Base-by-base conservation (phyloP, 2,888 invertebrate genomes). In the Octonoba sinensis region DNA sequence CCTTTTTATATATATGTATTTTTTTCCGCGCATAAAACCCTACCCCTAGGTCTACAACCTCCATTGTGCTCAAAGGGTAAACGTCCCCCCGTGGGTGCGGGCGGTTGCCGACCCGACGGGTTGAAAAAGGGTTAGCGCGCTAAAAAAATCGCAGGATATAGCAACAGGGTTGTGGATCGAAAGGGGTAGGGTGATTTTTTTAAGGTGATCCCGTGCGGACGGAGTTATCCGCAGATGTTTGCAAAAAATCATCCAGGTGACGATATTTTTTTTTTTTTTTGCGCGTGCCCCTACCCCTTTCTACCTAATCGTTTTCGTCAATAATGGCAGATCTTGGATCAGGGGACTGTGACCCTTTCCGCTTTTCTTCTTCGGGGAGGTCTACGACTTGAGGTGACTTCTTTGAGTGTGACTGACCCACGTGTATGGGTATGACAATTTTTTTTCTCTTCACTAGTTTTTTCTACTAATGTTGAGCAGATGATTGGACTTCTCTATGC, bases 31-130 rank as follows among this genome's bases (percentile, higher is more conserved):
- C 60, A 59, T 59, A 66, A 44, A 72, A 67, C 73, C 79, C 79
- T 73, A 73, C 70, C 79, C 62, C 72, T 73, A 67, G 66, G 78
- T 79, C 78, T 70, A 72, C 78, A 79, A 72, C 78, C 71, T 46
- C 78, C 72, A 81, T 81, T 81, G 79, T 81, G 69, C 79, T 81
- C 79, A 81, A 81, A 81, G 79, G 79, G 79, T 81, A 81, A 81
- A 81, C 73, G 79, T 81, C 67, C 79, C 79, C 77, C 79, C 62
- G 69, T 73, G 79, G 79, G 79, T 81, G 79, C 79, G 73, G 79
- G 67, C 79, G 73, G 73, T 81, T 73, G 47, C 60, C 67, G 56
- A 81, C 79, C 46, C 54, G 56, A 36, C 62, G 66, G 64, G 78
- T 11, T 22, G 18, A 81, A 81, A 81, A 81, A 74, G 67, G 79